A percentile compares a stretch with the other conserved stretches of the same genome.
phyloP scores from a whole-genome alignment of 2,888 invertebrate genomes.

The Sabellastarte sp. region DNA sequence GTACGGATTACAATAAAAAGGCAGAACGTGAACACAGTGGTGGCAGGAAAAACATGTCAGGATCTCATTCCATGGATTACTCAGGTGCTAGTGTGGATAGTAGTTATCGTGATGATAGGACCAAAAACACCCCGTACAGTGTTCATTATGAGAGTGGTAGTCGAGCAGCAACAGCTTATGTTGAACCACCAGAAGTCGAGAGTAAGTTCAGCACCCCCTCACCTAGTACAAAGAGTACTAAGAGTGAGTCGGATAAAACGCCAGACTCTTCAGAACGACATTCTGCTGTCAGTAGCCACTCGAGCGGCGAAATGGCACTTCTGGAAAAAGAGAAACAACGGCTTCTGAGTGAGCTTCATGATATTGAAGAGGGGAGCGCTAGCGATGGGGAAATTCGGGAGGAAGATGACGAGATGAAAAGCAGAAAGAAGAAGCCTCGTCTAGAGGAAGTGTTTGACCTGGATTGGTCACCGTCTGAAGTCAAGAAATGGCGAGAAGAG shows the following conservation, averaged over 20 bases:
- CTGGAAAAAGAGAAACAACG: slow-evolving; percentile 49
- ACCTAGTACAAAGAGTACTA: not conserved
- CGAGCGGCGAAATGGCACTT: slow-evolving; percentile 15
- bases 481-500: slow-evolving; percentile 3
- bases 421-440: slow-evolving; percentile 33
- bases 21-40: not conserved
- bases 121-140: not conserved
- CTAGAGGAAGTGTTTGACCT: slow-evolving; percentile 31
- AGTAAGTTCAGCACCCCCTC: not conserved
- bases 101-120: not conserved
- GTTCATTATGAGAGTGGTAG: too few relatives aligned
- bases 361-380: slow-evolving; percentile 39
- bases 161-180: not conserved
- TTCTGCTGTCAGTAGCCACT: slow-evolving; percentile 1
- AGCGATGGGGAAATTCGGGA: slow-evolving; percentile 23
- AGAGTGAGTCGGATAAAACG: slow-evolving; percentile 6
- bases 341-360: slow-evolving; percentile 51
- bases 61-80: not conserved
- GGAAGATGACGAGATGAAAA: slow-evolving; percentile 13
- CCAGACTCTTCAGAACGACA: not conserved
- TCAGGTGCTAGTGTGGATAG: not conserved
- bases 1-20: not conserved
- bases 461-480: slow-evolving; percentile 3
- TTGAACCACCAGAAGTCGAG: not conserved
- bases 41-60: not conserved